phyloP scores from a whole-genome alignment of 2,888 invertebrate genomes.

The Nomada ferruginata region DNA sequence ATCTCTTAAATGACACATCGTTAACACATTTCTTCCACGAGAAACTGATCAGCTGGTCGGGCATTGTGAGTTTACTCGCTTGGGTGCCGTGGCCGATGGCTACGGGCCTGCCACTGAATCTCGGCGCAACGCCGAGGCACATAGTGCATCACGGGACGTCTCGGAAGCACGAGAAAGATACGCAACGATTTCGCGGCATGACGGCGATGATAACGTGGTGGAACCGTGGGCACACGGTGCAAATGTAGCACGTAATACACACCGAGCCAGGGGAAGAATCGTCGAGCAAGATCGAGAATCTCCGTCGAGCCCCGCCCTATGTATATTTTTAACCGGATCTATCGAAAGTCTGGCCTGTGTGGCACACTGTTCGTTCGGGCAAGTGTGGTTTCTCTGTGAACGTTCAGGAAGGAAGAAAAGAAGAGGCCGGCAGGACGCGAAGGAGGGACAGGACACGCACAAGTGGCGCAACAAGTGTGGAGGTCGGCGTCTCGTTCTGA shows the following conservation, averaged over 20 bases:
- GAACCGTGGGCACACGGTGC: not conserved
- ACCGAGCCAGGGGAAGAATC: constrained; percentile 18
- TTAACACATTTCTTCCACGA: not conserved
- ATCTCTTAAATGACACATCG: not conserved
- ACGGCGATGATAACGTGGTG: constrained; percentile 6
- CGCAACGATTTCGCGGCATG: constrained; percentile 11
- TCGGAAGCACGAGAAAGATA: constrained; percentile 12
- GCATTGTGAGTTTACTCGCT: not conserved
- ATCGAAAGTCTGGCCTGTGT: constrained; percentile 25
- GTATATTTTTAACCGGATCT: constrained; percentile 63
- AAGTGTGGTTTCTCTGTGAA: constrained; percentile 9
- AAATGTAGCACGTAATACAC: constrained; percentile 7
- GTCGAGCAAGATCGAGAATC: constrained; percentile 43
- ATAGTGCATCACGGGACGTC: constrained; percentile 20
- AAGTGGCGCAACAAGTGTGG: constrained; percentile 49
- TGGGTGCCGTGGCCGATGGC: not conserved
- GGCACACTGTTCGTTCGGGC: constrained; percentile 1
- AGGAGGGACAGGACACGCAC: constrained; percentile 3
- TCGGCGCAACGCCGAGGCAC: constrained; percentile 11
- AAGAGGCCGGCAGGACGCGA: not conserved
- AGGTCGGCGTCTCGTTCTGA: not conserved
- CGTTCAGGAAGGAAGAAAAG: not conserved
- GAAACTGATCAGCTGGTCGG: not conserved
- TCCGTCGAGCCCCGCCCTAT: constrained; percentile 60
- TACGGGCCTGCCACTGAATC: constrained; percentile 26